Conservation (phyloP, 2,113 vertebrate species). For the Lycaon pictus region DNA sequence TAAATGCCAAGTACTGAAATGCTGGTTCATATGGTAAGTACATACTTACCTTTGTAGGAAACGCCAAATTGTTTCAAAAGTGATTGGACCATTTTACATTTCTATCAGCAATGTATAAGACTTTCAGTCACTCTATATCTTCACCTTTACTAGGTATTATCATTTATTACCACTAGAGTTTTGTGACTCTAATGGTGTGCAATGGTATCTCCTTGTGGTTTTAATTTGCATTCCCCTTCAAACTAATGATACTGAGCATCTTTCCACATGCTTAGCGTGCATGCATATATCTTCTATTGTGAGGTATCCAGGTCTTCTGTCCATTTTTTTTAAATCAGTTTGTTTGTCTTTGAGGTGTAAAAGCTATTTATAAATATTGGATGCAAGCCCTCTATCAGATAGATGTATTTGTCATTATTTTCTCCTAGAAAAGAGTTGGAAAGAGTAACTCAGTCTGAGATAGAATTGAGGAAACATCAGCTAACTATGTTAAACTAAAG, state of each 20-base stretch:
- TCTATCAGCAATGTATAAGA: background rate
- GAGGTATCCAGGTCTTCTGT: background rate
- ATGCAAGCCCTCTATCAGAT: background rate
- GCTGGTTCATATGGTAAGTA: background rate
- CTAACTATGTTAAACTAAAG: background rate
- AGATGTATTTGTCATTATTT: background rate
- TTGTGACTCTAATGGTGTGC: background rate
- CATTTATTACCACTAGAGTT: background rate
- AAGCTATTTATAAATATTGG: background rate
- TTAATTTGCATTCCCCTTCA: background rate
- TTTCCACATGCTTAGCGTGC: background rate
- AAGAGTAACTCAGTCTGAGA: background rate
- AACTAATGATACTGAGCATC: background rate
- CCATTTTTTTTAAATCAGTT: background rate
- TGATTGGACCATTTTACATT: background rate
- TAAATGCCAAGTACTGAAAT: background rate
- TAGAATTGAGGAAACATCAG: background rate
- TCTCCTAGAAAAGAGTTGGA: background rate
- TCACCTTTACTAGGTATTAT: background rate
- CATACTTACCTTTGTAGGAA: background rate
- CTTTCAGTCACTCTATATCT: background rate
- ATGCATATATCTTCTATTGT: background rate
- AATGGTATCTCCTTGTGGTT: background rate
- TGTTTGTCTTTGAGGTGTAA: background rate
- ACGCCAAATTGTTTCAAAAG: background rate